Evolutionary conservation across 2,797 vertebrate genomes (phyloP), one percentile per base, ranked within the genome.

Genomic region (Microchirus variegatus): DNA sequence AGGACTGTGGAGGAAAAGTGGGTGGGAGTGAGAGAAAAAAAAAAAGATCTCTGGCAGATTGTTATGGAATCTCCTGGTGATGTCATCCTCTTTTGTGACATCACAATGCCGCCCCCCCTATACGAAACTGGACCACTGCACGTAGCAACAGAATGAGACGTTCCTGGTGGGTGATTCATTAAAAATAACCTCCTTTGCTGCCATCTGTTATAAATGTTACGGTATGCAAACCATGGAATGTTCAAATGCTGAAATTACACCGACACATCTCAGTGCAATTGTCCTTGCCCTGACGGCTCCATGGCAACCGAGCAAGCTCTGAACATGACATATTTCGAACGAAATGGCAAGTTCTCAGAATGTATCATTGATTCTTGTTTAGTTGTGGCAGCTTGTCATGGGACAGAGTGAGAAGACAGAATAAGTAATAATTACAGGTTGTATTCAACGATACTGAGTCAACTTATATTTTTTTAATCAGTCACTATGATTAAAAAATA

Each of bases 111-210:
- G 64, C 54, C 63, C 62, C 10, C n/a, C n/a, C n/a, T n/a, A n/a
- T n/a, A 38, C 37, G 26, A 31, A 17, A 45, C 38, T 44, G 46
- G 59, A 42, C 17, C 64, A 55, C 42, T 58, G 41, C 11, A 49
- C 10, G 7, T 44, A 46, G 40, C 3, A 57, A 22, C 64, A 53
- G 45, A 60, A 37, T 4, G 16, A 62, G 56, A 59, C 48, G 82
- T 82, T 83, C 67, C 72, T 80, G 63, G 17, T 87, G 81, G 63
- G 17, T 87, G 81, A 88, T 68, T 87, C 73, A 85, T 50, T 59
- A 18, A 16, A 48, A 52, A 69, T 6, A 56, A 50, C 55, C 36
- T 70, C 22, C 46, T 43, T 63, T 0, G 0, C 36, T 36, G 45
- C 17, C 48, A 40, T 51, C 63, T 42, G 22, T 44, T 37, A 59